These are phyloP conservation scores for Echeneis naucrates DNA, from an alignment of 2,797 vertebrate genomes.

Conservation along the genomic window DNA sequence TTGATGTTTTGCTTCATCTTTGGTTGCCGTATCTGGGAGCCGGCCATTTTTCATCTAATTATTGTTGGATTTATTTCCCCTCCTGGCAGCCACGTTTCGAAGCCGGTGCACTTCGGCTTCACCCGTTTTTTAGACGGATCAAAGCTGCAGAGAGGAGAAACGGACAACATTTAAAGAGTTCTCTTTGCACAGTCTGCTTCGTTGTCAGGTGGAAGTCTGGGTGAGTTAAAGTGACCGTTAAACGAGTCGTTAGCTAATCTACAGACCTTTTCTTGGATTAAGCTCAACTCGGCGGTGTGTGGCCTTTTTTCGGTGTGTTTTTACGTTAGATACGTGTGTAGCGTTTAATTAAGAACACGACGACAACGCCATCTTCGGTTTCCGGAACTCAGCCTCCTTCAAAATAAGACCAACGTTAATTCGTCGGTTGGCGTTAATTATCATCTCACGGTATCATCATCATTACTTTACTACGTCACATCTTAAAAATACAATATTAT, in stretches of 20 bases:
- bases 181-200: neutral
- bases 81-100: conserved; percentile 41
- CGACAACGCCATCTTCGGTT: neutral
- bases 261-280: neutral
- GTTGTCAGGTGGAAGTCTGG: conserved; percentile 23
- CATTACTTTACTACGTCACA: accelerated
- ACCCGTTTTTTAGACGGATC: neutral
- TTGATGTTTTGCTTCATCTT: conserved; percentile 5
- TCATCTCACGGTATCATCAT: too few relatives aligned
- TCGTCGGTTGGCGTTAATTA: too few relatives aligned
- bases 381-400: neutral
- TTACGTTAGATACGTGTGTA: neutral
- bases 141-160: conserved; percentile 1
- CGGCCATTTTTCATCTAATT: conserved; percentile 75
- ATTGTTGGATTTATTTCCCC: too few relatives aligned
- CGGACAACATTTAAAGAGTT: neutral
- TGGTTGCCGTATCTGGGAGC: conserved; percentile 32
- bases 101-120: too few relatives aligned
- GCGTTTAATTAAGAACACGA: neutral
- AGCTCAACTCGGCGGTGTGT: conserved; percentile 13
- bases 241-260: neutral
- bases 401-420: conserved; percentile 12
- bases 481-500: too few relatives aligned
- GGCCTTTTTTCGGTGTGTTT: conserved; percentile 9
- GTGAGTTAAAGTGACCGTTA: conserved; percentile 14